A percentile compares a stretch with the other conserved stretches of the same genome.
Conservation (phyloP, 23 tunicate genomes). For the Phallusia fumigata region DNA sequence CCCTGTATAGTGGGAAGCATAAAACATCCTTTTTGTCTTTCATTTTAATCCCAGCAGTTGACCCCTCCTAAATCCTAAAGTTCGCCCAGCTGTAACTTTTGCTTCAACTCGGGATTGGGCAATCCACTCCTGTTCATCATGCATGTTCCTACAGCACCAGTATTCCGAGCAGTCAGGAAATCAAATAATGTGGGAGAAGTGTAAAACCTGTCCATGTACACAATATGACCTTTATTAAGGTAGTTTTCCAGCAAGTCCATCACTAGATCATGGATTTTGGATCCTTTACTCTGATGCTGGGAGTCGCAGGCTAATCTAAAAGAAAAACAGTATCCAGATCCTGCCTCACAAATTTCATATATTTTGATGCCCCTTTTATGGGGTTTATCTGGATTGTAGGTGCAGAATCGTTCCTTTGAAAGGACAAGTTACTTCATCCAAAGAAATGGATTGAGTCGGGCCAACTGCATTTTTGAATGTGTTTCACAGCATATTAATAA, state of each 20-base stretch:
- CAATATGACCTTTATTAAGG: too few relatives aligned
- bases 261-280: conserved; percentile 4
- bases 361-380: not conserved
- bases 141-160: not conserved
- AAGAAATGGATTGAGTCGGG: not conserved
- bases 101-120: not conserved
- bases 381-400: conserved; percentile 1
- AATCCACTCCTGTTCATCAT: conserved; percentile 1
- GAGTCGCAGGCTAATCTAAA: not conserved
- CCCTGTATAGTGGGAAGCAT: too few relatives aligned
- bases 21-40: conserved; percentile 3
- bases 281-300: not conserved
- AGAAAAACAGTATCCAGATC: not conserved
- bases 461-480: not conserved
- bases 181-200: too few relatives aligned
- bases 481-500: not conserved
- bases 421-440: not conserved
- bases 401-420: too few relatives aligned
- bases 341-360: conserved; percentile 6
- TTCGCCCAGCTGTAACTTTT: not conserved
- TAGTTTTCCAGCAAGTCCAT: not conserved
- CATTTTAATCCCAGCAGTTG: conserved; percentile 2
- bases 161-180: not conserved
- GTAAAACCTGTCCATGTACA: not conserved
- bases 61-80: not conserved